Base-by-base conservation (phyloP, 2,113 vertebrate species). In the Gnathochromis pfefferi region DNA sequence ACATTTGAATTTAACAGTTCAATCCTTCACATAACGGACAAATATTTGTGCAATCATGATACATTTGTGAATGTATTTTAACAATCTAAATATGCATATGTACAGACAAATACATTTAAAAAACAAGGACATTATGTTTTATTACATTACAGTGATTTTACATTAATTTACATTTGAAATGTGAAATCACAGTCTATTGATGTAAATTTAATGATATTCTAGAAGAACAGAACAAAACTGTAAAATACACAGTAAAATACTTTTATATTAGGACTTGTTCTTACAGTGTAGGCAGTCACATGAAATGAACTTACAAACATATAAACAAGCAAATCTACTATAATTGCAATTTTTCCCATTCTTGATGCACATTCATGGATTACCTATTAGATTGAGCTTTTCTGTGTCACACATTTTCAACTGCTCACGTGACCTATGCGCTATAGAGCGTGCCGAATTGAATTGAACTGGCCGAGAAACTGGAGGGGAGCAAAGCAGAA, bases 401-500 rank as follows among this genome's bases (percentile, higher is more conserved):
- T 31, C 45, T 78, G 10, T 51, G 73, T 78, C 2, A 19, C 26
- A 2, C 16, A n/a, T n/a, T 65, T 65, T 65, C 17, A 11, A 51
- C 7, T 49, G 0, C 40, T 45, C 21, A 73, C 3, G 0, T 17
- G 21, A 45, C 14, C 13, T 45, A 23, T 73, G 73, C 17, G 7
- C 73, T 33, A 78, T 78, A 49, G 19, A 78, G 1, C 7, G 3
- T 10, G 28, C 26, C 3, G 0, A 78, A 31, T 13, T 49, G 45
- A 78, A 78, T 31, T 78, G 73, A 78, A 78, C 7, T 78, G 45
- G 26, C 14, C 0, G 6, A 45, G 40, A 73, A 45, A 73, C 68
- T 4, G 6, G 70, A 51, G 45, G 47, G 1, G 73, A 78, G 73
- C 9, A 70, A 26, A 57, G 45, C 28, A 38, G 13, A 45, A 42